These are phyloP conservation scores for Aphelenchoides fujianensis DNA, from an alignment of 1,140 invertebrate species.

Conservation along the genomic window DNA sequence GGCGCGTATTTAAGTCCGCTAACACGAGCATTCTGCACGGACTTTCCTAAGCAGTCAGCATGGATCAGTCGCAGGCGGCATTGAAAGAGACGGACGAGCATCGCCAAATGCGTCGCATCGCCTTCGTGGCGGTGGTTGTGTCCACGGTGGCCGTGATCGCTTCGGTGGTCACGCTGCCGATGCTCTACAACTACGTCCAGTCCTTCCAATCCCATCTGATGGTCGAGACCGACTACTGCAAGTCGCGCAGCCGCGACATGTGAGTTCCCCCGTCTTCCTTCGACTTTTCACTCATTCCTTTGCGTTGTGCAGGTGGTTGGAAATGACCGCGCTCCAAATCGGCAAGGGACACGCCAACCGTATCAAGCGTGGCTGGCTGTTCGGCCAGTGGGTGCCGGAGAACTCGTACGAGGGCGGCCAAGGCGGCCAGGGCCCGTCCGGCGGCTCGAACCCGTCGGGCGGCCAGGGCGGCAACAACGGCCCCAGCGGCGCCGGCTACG, in stretches of 20 bases:
- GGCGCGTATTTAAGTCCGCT: background rate
- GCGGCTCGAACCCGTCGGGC: too few relatives aligned
- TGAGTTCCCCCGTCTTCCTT: too few relatives aligned
- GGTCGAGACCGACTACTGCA: constrained; percentile 62
- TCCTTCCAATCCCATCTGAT: constrained; percentile 62
- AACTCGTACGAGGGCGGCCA: constrained; percentile 47
- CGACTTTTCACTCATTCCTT: too few relatives aligned
- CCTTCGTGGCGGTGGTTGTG: constrained; percentile 62
- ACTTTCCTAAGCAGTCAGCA: constrained; percentile 23
- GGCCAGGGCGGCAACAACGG: constrained; percentile 22
- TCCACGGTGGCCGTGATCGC: constrained; percentile 61
- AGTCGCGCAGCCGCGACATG: constrained; percentile 61
- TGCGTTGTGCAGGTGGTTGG: constrained; percentile 44
- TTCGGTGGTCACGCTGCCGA: constrained; percentile 61
- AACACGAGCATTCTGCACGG: background rate
- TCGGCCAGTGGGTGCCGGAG: constrained; percentile 62
- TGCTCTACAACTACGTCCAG: constrained; percentile 62
- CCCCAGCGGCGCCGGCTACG: constrained; percentile 16
- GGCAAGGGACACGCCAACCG: constrained; percentile 60
- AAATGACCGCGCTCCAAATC: constrained; percentile 62
- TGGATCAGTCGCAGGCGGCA: constrained; percentile 23
- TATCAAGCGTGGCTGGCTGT: constrained; percentile 61
- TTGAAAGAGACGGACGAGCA: constrained; percentile 56
- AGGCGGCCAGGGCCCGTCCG: constrained; percentile 18
- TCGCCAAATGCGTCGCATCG: constrained; percentile 62